Evolutionary conservation across 2,113 vertebrate species (phyloP).

Genomic region (Cranoglanis bouderius): DNA sequence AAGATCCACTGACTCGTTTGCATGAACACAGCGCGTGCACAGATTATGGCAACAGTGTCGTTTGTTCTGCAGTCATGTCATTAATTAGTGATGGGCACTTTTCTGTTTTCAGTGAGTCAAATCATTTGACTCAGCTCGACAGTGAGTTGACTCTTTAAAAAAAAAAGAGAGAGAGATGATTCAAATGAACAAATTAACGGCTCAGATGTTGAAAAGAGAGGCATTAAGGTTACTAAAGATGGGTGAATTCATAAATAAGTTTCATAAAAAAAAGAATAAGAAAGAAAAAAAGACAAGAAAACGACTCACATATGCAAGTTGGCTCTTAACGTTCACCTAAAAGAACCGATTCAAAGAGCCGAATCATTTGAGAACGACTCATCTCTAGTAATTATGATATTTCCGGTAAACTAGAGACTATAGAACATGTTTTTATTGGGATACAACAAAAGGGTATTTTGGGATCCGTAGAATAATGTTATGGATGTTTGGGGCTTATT

Average conservation of each 20-base stretch:
- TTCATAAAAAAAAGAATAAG: no score
- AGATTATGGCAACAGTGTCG: no score
- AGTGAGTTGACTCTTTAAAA: no score
- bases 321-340: background rate
- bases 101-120: no score
- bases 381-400: background rate
- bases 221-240: background rate
- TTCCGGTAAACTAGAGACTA: background rate
- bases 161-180: no score
- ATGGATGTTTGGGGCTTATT: no score
- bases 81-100: no score
- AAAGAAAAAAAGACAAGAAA: background rate
- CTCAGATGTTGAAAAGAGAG: background rate
- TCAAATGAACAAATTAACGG: no score
- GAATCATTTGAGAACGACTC: background rate
- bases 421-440: background rate
- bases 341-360: background rate
- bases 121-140: no score
- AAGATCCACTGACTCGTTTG: no score
- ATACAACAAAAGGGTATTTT: background rate
- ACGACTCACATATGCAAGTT: background rate
- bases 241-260: background rate
- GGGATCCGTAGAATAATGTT: background rate
- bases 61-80: no score
- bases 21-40: no score